phyloP scores from a whole-genome alignment of 2,113 vertebrate species.

The Lycaon pictus region DNA sequence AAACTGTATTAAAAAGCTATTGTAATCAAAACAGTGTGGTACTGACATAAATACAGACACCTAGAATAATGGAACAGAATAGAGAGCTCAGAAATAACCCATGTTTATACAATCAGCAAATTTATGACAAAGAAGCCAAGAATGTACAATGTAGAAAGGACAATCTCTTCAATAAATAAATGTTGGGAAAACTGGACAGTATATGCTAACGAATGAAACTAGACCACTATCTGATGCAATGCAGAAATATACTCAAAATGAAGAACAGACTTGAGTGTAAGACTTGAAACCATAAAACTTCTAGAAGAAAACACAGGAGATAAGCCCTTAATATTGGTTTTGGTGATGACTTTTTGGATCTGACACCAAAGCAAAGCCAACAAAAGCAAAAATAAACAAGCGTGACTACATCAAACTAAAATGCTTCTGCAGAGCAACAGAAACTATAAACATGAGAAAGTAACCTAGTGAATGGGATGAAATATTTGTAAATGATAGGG shows the following conservation, averaged over 20 bases:
- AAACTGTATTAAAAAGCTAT: not conserved
- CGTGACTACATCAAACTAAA: not conserved
- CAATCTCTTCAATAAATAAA: not conserved
- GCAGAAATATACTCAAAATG: not conserved
- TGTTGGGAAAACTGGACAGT: not conserved
- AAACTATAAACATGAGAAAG: not conserved
- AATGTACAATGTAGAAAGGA: not conserved
- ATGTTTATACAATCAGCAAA: not conserved
- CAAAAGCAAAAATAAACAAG: not conserved
- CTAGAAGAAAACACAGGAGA: not conserved
- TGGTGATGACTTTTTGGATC: not conserved
- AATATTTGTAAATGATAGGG: not conserved
- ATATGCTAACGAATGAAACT: not conserved
- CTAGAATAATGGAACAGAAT: not conserved
- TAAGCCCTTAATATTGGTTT: not conserved
- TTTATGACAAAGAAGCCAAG: not conserved
- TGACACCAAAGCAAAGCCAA: not conserved
- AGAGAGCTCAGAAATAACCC: not conserved
- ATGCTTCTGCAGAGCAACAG: not conserved
- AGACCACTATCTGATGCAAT: not conserved
- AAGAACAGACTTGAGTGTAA: not conserved
- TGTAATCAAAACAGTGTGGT: not conserved
- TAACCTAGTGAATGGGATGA: not conserved
- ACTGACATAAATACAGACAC: not conserved
- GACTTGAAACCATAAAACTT: not conserved